Evolutionary conservation across 2,888 invertebrate species (phyloP), one percentile per base, ranked within the genome.

Genomic region (Thymelicus acteon): DNA sequence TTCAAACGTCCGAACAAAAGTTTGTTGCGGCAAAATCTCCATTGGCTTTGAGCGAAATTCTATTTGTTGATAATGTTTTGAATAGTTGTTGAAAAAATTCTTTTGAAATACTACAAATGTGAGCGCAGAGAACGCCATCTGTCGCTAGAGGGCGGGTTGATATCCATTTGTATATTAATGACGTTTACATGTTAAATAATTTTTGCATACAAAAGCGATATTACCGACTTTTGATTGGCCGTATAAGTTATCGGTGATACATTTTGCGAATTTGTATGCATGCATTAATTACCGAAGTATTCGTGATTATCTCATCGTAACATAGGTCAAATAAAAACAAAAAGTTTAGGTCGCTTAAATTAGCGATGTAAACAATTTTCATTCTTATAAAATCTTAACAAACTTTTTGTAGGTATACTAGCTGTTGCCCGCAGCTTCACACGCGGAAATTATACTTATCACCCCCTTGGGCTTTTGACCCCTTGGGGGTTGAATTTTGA

Each of bases 71-170:
- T 83, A 80, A 81, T 80, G 76, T 78, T 80, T 76, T 80, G 77
- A 77, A 80, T 77, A 72, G 77, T 76, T 70, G 76, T 60, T 77
- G 75, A 81, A 82, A 82, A 82, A 81, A 76, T 75, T 78, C 80
- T 78, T 81, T 78, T 78, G 76, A 78, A 78, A 85, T 83, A 85
- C 87, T 80, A 80, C 79, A 80, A 82, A 80, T 80, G 82, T 80
- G 78, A 78, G 77, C 78, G 79, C 84, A 82, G 86, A 84, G 84
- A 76, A 76, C 79, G 81, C 88, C 90, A 91, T 90, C 90, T 91
- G 90, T 85, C 87, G 82, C 78, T 74, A 69, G 73, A 61, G 74
- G 76, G 76, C 79, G 80, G 78, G 82, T 81, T 81, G 82, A 54
- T 65, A 71, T 81, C 78, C 77, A 76, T 75, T 78, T 75, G 77